Percentiles rank a stretch among this genome's conserved stretches.
Evolutionary conservation across 2,797 vertebrate genomes (phyloP).

Genomic region (Paedocypris micromegethes): DNA sequence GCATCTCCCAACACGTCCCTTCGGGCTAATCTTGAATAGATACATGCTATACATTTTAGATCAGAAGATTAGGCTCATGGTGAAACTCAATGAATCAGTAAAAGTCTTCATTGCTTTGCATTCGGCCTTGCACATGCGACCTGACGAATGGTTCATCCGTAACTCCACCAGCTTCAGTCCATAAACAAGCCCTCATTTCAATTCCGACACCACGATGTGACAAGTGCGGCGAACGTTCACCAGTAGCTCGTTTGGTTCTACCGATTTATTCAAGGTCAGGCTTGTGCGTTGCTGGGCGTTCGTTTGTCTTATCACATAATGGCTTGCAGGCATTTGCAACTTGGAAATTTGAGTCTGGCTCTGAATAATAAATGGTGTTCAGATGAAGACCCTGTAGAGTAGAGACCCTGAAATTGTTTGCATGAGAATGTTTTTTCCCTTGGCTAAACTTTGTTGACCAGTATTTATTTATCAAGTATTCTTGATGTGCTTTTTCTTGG

Average conservation of each 20-base stretch:
- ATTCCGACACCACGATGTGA: slow-evolving; percentile 48
- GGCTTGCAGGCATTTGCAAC: slow-evolving; percentile 49
- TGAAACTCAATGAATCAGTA: slow-evolving; percentile 37
- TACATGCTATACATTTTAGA: slow-evolving; percentile 19
- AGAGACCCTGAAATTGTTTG: slow-evolving; percentile 46
- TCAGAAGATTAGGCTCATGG: slow-evolving; percentile 37
- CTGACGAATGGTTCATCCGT: slow-evolving; percentile 48
- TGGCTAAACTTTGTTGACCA: slow-evolving; percentile 44
- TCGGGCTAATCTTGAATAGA: slow-evolving; percentile 34
- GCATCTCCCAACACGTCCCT: slow-evolving; percentile 23
- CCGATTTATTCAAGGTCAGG: slow-evolving; percentile 68
- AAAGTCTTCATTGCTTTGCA: slow-evolving; percentile 30
- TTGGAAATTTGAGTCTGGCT: slow-evolving; percentile 46
- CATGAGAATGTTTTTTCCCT: slow-evolving; percentile 5
- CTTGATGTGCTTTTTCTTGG: slow-evolving; percentile 51
- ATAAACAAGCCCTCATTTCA: slow-evolving; percentile 50
- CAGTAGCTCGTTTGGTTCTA: slow-evolving; percentile 30
- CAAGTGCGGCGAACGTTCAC: slow-evolving; percentile 21
- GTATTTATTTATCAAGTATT: slow-evolving; percentile 51
- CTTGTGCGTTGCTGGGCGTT: slow-evolving; percentile 49
- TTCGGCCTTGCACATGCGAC: slow-evolving; percentile 10
- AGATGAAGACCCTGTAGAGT: slow-evolving; percentile 49
- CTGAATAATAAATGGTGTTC: slow-evolving; percentile 57
- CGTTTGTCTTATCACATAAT: slow-evolving; percentile 52
- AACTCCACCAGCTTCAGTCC: slow-evolving; percentile 32